phyloP scores from a whole-genome alignment of 1,140 invertebrate genomes.

The Drosophila dunni region DNA sequence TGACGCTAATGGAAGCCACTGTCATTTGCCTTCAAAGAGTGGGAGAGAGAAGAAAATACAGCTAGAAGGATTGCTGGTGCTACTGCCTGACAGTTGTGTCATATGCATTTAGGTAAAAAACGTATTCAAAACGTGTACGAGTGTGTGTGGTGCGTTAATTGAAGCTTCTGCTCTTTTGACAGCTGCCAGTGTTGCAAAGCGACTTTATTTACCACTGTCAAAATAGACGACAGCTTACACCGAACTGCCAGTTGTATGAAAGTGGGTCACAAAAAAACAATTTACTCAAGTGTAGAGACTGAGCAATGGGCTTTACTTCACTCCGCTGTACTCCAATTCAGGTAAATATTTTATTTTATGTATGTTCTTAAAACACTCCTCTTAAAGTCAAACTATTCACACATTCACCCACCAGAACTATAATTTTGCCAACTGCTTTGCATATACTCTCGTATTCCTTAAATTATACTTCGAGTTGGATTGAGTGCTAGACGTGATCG shows the following conservation, averaged over 20 bases:
- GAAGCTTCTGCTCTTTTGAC: slow-evolving; percentile 57
- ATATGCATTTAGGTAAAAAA: slow-evolving; percentile 65
- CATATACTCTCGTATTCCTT: slow-evolving; percentile 46
- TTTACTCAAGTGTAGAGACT: neutral
- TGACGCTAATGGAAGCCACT: slow-evolving; percentile 80
- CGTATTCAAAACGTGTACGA: neutral
- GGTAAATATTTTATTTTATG: too few species aligned
- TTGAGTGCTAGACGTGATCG: slow-evolving; percentile 65
- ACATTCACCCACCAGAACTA: neutral
- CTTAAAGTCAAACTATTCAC: neutral
- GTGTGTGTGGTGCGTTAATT: slow-evolving; percentile 65
- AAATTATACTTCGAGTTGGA: slow-evolving; percentile 54
- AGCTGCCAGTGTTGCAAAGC: slow-evolving; percentile 56
- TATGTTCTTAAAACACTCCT: neutral
- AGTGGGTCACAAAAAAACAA: neutral
- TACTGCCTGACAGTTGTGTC: slow-evolving; percentile 48
- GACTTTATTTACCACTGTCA: slow-evolving; percentile 66
- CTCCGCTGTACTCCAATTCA: too few species aligned
- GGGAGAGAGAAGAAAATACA: neutral
- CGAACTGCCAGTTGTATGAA: neutral
- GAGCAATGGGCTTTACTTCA: too few species aligned
- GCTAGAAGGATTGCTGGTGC: slow-evolving; percentile 18
- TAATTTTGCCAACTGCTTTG: slow-evolving; percentile 33
- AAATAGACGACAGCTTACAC: slow-evolving; percentile 41
- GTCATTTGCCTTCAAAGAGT: slow-evolving; percentile 46